Conservation (phyloP, 2,888 invertebrate genomes). For the Platerodrilus igneus region DNA sequence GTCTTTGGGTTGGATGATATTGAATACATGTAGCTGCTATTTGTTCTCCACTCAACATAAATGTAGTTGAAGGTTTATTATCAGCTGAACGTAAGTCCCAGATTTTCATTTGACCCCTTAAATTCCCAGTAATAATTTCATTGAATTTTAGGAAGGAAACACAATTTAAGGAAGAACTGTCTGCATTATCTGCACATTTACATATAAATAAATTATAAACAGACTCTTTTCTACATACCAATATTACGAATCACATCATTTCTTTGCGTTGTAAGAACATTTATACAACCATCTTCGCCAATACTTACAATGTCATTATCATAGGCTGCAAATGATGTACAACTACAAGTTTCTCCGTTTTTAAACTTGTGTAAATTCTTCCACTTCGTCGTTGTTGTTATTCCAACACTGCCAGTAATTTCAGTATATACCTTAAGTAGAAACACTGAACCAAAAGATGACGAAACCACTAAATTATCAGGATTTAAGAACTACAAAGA, state of each 20-base stretch:
- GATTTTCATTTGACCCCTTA: conserved; percentile 85
- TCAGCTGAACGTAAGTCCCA: conserved; percentile 72
- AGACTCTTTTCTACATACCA: conserved; percentile 42
- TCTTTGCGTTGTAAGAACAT: conserved; percentile 53
- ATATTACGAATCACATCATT: conserved; percentile 50
- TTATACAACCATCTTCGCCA: conserved; percentile 77
- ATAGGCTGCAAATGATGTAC: conserved; percentile 70
- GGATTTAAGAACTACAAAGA: conserved; percentile 58
- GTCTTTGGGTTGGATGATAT: conserved; percentile 83
- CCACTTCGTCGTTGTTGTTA: conserved; percentile 61
- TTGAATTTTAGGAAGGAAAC: conserved; percentile 68
- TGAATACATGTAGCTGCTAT: conserved; percentile 70
- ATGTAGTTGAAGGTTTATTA: conserved; percentile 63
- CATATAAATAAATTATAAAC: not conserved
- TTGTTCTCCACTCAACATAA: conserved; percentile 71
- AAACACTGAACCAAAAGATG: conserved; percentile 64
- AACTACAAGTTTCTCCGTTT: conserved; percentile 57
- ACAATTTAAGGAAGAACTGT: conserved; percentile 76
- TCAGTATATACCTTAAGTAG: conserved; percentile 59
- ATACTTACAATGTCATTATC: conserved; percentile 76
- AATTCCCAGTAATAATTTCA: conserved; percentile 78
- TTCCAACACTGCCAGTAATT: conserved; percentile 54
- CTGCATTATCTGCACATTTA: conserved; percentile 66
- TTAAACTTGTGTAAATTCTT: conserved; percentile 62
- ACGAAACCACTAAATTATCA: conserved; percentile 62